A percentile compares a stretch with the other conserved stretches of the same genome.
phyloP scores from a whole-genome alignment of 1,140 invertebrate genomes.

The Ericerus pela region DNA sequence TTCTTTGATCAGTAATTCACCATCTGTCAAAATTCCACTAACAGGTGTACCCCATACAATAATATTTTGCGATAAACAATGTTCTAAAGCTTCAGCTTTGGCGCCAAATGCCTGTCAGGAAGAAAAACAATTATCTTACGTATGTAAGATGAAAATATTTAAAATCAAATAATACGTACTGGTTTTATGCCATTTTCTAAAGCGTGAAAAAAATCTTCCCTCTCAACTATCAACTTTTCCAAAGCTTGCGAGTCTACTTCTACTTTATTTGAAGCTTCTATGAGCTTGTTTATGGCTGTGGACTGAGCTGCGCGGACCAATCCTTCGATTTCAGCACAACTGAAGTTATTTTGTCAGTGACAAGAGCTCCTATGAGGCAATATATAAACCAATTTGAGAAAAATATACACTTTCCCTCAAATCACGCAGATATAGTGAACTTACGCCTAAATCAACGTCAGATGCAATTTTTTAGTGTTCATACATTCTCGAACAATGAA shows the following conservation, averaged over 20 bases:
- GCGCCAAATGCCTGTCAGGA: constrained; percentile 70
- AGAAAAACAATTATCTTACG: background rate
- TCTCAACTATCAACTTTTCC: constrained; percentile 78
- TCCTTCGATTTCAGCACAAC: constrained; percentile 97
- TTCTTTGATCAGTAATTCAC: constrained; percentile 79
- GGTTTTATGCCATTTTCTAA: constrained; percentile 96
- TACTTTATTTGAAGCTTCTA: constrained; percentile 90
- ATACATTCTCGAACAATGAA: constrained; percentile 87
- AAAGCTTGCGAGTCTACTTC: constrained; percentile 92
- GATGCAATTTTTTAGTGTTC: constrained; percentile 75
- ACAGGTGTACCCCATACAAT: constrained; percentile 88
- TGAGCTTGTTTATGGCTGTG: constrained; percentile 94
- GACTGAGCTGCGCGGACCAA: constrained; percentile 94
- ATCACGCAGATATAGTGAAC: background rate
- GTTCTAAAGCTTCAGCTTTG: constrained; percentile 66
- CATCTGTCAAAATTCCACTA: constrained; percentile 72
- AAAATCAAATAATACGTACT: constrained; percentile 36
- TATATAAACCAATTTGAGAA: too few species aligned
- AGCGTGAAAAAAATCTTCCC: constrained; percentile 87
- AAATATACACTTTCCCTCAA: too few species aligned
- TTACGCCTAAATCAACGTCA: constrained; percentile 61
- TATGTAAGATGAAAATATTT: background rate
- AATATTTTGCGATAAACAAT: constrained; percentile 69
- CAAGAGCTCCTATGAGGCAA: constrained; percentile 76
- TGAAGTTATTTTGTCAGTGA: constrained; percentile 90